Base-by-base conservation (phyloP, 2,888 invertebrate species). In the Artemia sinica region DNA sequence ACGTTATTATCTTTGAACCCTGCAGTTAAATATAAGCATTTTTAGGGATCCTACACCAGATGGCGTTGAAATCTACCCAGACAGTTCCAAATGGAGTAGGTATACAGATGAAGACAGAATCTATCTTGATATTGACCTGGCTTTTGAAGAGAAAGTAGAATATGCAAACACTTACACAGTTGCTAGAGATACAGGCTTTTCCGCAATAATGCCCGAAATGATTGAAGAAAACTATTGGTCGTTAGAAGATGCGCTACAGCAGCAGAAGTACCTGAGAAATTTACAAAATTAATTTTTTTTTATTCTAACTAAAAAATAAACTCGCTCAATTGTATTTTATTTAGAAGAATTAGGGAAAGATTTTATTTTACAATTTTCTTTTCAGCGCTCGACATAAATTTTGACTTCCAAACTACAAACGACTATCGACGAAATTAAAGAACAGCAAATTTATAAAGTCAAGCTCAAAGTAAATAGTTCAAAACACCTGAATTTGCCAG, bases 1-100 rank as follows among this genome's bases (percentile, higher is more conserved):
- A 41, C 0, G 41, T 0, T 41, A 41, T 18, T 41, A 41, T 2
- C 41, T 41, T 2, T 41, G 5, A 41, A 41, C 3, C 41, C 41
- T 1, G 2, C 0, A 2, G 41, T 41, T 41, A 41, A 41, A 41
- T 6, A 41, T 41, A 41, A 41, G 41, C 4, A 41, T 41, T 41
- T 58, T 58, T 28, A 69, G 69, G 11, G 48, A 69, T 28, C 69
- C 69, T 41, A 69, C 69, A 41, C 69, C 69, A 12, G 67, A 69
- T 11, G 69, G 69, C 10, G 69, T 52, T 49, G 48, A 49, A 18
- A 50, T 69, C 12, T 28, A 49, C 18, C 51, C 50, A 52, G 69
- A 66, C 11, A 48, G 66, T 66, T 67, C 69, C 8, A 28, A 69
- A 41, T 69, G 63, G 50, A 49, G 13, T 11, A 49, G 66, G 13